Percentiles rank a stretch among this genome's conserved stretches.
phyloP scores from a whole-genome alignment of 1,140 invertebrate genomes.

The Harlomillsia oculata region DNA sequence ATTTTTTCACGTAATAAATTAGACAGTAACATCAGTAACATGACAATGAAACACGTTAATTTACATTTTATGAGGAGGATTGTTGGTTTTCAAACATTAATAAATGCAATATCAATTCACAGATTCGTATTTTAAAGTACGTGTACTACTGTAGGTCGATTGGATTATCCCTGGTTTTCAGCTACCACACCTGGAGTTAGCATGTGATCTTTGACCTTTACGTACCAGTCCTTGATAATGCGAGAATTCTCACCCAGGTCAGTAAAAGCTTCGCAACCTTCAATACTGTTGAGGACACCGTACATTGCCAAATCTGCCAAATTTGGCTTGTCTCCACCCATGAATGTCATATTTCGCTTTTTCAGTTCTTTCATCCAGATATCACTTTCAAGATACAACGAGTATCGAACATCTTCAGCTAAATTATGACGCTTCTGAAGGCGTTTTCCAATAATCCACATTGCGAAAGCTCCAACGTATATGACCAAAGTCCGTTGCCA shows the following conservation, averaged over 20 bases:
- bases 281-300: slow-evolving; percentile 86
- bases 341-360: slow-evolving; percentile 58
- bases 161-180: too few relatives aligned
- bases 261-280: slow-evolving; percentile 84
- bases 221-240: slow-evolving; percentile 49
- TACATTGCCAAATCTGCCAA: slow-evolving; percentile 88
- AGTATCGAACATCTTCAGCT: slow-evolving; percentile 76
- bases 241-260: slow-evolving; percentile 67
- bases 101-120: too few relatives aligned
- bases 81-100: too few relatives aligned
- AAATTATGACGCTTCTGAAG: slow-evolving; percentile 78
- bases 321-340: slow-evolving; percentile 74
- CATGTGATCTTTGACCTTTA: slow-evolving; percentile 37
- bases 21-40: too few relatives aligned
- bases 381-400: slow-evolving; percentile 80
- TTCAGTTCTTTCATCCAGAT: slow-evolving; percentile 66
- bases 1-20: too few relatives aligned
- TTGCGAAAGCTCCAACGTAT: slow-evolving; percentile 85
- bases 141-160: too few relatives aligned
- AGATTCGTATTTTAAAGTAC: too few relatives aligned
- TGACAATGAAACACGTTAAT: too few relatives aligned
- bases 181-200: too few relatives aligned
- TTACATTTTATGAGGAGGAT: too few relatives aligned
- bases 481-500: slow-evolving; percentile 80
- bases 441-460: slow-evolving; percentile 85